Percentiles rank a stretch among this genome's conserved stretches.
Conservation (phyloP, 23 tunicate genomes). For the Trididemnum nubilum region DNA sequence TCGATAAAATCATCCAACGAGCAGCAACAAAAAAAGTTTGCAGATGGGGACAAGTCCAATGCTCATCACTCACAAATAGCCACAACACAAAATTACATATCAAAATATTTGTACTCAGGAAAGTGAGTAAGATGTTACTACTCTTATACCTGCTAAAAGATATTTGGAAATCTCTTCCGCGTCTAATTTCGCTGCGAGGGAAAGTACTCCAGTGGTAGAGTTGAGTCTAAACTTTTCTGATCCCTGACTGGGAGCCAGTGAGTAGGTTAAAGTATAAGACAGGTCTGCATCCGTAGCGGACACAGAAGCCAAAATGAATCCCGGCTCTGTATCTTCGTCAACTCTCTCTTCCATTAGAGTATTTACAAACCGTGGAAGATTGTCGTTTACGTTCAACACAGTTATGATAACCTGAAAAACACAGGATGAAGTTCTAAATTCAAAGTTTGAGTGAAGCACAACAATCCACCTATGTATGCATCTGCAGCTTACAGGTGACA, state of each 20-base stretch:
- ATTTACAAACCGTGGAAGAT: constrained; percentile 46
- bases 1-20: no score
- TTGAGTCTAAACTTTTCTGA: constrained; percentile 40
- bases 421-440: no score
- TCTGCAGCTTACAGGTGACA: no score
- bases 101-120: no score
- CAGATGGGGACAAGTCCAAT: no score
- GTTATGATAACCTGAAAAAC: constrained; percentile 43
- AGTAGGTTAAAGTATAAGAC: constrained; percentile 26
- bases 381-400: constrained; percentile 61
- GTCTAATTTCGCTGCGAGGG: constrained; percentile 51
- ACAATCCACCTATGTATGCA: no score
- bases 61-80: no score
- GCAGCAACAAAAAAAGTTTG: no score
- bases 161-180: constrained; percentile 34
- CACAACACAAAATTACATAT: no score
- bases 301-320: constrained; percentile 10
- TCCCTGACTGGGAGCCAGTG: constrained; percentile 23
- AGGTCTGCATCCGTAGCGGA: constrained; percentile 55
- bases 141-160: no score
- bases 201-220: constrained; percentile 25
- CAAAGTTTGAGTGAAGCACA: no score
- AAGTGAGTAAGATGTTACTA: no score
- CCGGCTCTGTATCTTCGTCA: constrained; percentile 48
- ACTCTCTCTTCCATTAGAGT: not conserved